Evolutionary conservation across 2,888 invertebrate species (phyloP).

Genomic region (Zeuzera pyrina): DNA sequence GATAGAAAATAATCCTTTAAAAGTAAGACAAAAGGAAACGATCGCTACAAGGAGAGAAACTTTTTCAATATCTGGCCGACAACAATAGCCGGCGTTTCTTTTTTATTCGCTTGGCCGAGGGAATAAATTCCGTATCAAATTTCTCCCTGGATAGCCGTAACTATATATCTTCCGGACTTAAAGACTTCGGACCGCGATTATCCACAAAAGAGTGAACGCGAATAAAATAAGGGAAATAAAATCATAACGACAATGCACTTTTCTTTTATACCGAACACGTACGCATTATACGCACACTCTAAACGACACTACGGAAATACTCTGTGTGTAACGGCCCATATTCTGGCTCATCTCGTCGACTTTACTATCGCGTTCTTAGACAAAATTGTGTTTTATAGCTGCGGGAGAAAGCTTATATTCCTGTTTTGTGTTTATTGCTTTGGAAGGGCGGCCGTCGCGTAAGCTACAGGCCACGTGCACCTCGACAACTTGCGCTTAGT

Average conservation of each 20-base stretch:
- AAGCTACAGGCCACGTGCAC: conserved; percentile 68
- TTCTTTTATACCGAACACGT: conserved; percentile 39
- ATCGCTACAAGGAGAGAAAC: conserved; percentile 41
- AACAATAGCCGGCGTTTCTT: conserved; percentile 45
- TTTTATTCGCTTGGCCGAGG: conserved; percentile 29
- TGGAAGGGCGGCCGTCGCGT: conserved; percentile 68
- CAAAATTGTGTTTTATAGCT: conserved; percentile 49
- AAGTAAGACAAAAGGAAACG: conserved; percentile 45
- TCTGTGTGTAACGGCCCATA: conserved; percentile 61
- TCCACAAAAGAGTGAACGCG: not conserved
- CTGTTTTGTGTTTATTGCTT: conserved; percentile 45
- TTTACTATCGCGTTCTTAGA: conserved; percentile 29
- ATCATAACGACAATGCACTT: conserved; percentile 47
- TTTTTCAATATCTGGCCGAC: conserved; percentile 54
- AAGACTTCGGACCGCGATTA: conserved; percentile 8
- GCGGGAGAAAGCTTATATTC: conserved; percentile 60
- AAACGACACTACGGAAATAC: conserved; percentile 61
- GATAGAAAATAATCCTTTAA: conserved; percentile 41
- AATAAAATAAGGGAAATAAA: conserved; percentile 15
- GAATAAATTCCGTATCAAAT: conserved; percentile 46
- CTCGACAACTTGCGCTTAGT: conserved; percentile 66
- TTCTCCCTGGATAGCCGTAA: conserved; percentile 33
- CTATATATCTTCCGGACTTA: conserved; percentile 30
- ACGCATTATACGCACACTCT: conserved; percentile 47
- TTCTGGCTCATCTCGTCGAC: conserved; percentile 53